Conservation (phyloP, 2,113 vertebrate species). For the Apus apus region DNA sequence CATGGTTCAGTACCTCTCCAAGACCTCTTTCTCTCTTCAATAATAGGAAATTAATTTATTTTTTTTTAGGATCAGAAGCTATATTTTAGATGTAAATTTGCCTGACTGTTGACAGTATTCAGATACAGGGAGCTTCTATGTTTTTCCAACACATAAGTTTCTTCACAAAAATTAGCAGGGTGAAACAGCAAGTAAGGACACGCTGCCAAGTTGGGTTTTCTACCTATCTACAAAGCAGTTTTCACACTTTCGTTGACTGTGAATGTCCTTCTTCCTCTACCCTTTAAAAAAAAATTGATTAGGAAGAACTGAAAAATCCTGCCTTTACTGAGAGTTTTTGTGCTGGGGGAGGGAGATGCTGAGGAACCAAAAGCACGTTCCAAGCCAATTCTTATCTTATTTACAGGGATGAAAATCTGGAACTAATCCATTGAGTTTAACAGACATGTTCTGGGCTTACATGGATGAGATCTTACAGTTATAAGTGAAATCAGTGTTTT, state of each 20-base stretch:
- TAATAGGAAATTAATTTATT: background rate
- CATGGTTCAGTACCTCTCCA: background rate
- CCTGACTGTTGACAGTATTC: slow-evolving; percentile 7
- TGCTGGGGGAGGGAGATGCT: background rate
- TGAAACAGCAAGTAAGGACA: slow-evolving; percentile 33
- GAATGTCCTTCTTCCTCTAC: background rate
- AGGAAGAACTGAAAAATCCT: slow-evolving; percentile 33
- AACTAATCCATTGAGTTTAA: slow-evolving; percentile 47
- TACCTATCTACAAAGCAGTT: slow-evolving; percentile 46
- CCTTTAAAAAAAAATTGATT: too few relatives aligned
- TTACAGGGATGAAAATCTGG: slow-evolving; percentile 42
- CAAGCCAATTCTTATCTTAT: slow-evolving; percentile 47
- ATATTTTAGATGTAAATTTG: slow-evolving; percentile 30
- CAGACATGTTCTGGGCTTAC: slow-evolving; percentile 30
- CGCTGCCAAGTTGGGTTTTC: slow-evolving; percentile 45
- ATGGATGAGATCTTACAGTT: slow-evolving; percentile 19
- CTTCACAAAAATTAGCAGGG: slow-evolving; percentile 55
- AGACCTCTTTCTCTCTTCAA: background rate
- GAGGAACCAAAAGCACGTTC: slow-evolving; percentile 30
- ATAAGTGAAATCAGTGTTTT: slow-evolving; percentile 31
- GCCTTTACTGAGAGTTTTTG: background rate
- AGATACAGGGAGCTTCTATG: slow-evolving; percentile 24
- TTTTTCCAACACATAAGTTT: slow-evolving; percentile 54
- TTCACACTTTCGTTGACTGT: slow-evolving; percentile 37
- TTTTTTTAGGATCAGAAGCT: background rate